Evolutionary conservation across 2,888 invertebrate species (phyloP), one percentile per base, ranked within the genome.

Genomic region (Gymnocheta viridis): DNA sequence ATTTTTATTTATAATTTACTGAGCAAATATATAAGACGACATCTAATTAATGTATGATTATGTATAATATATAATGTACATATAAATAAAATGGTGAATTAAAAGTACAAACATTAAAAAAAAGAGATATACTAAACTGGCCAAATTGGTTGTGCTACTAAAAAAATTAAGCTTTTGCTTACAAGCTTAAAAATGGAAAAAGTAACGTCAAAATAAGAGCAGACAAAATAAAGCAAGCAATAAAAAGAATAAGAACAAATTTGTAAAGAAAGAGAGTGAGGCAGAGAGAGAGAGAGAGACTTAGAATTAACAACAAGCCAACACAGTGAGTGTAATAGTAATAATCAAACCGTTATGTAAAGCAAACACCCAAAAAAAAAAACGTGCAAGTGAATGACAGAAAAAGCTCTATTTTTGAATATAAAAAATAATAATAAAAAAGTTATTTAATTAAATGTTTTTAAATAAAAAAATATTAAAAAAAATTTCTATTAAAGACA

Each of bases 261-360:
- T 7, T 14, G 67, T 9, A 32, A 41, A 17, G 17, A 58, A 62
- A 56, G 35, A 19, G 47, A 10, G 56, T n/a, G 44, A 60, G 66
- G 72, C 22, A 49, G 72, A 2, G 17, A 64, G 67, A 14, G 35
- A 62, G 74, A 66, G 41, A 22, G 56, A 17, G 56, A 27, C 14
- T 54, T 64, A 72, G 47, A 70, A 54, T 6, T 5, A 49, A 85
- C 80, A 87, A 85, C 85, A 41, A 27, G 62, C 17, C 9, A 32
- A 69, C 32, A 79, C 51, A 67, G 58, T 64, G 85, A 88, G 86
- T 85, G 86, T 86, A 82, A 84, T 85, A 86, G 89, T 87, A 69
- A 44, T 17, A 72, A 38, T 41, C 62, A 54, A 74, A 78, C 72
- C 72, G 81, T 84, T 84, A 84, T 78, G 70, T 84, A 84, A 84